Evolutionary conservation across 2,888 invertebrate genomes (phyloP), one percentile per base, ranked within the genome.

Genomic region (Trisateles emortualis): DNA sequence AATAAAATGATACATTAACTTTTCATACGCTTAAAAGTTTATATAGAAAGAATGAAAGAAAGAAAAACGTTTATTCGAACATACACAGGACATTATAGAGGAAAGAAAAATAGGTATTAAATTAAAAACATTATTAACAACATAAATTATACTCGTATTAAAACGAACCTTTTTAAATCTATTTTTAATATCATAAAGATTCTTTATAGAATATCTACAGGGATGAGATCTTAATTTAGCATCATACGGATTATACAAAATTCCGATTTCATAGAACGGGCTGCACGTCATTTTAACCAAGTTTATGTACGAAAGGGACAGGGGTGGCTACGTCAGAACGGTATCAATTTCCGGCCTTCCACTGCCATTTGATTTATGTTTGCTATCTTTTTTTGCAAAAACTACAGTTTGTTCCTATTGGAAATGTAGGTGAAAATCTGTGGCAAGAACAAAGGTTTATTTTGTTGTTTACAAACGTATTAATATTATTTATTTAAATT

Each of bases 331-430:
- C 70, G 81, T 77, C 81, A 78, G 79, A 81, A 71, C 82, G 84
- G 87, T 88, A 88, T 87, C 87, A 88, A 88, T 89, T 88, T 89
- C 89, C 89, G 87, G 84, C 67, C 74, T 77, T 77, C 77, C 79
- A 77, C 75, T 76, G 78, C 79, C 79, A 78, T 87, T 85, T 87
- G 87, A 88, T 89, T 87, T 86, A 86, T 86, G 85, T 86, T 83
- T 79, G 78, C 78, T 56, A 78, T 78, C 71, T 74, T 83, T 82
- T 79, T 79, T 75, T 69, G 58, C 64, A 57, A 68, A 68, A 72
- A 70, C 66, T 61, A 59, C 64, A 51, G 57, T 64, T 69, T 59
- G 59, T 65, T 64, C 40, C 58, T 45, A 26, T 38, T 50, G 17
- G 46, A 54, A 61, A 66, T 63, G 33, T 53, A 55, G 52, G 52